Percentiles rank a stretch among this genome's conserved stretches.
These are phyloP conservation scores for Drosophila melanosoma DNA, from an alignment of 2,888 invertebrate genomes.

Conservation along the genomic window DNA sequence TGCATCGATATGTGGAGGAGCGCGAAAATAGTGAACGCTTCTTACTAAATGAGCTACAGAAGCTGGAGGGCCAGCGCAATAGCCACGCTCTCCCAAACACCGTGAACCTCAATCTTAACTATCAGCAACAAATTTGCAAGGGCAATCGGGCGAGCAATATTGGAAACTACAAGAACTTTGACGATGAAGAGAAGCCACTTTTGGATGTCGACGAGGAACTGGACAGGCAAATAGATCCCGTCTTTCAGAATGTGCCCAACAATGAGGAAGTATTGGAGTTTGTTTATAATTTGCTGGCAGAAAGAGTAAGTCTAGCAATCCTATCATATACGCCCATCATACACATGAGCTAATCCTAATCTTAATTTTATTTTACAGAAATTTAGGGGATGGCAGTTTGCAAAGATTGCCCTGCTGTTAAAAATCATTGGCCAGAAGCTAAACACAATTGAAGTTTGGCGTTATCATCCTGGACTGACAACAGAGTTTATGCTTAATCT, in stretches of 20 bases:
- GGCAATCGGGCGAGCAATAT: conserved; percentile 82
- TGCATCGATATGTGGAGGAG: conserved; percentile 77
- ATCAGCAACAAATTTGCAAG: conserved; percentile 80
- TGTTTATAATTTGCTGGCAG: conserved; percentile 73
- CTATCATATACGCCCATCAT: not conserved
- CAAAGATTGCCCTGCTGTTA: conserved; percentile 79
- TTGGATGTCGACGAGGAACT: conserved; percentile 61
- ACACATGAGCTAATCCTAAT: not conserved
- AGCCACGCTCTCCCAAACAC: conserved; percentile 70
- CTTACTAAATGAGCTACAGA: conserved; percentile 73
- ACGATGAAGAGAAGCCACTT: conserved; percentile 65
- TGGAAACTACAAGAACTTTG: conserved; percentile 78
- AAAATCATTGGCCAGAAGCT: conserved; percentile 81
- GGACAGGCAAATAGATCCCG: conserved; percentile 74
- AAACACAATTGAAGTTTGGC: conserved; percentile 82
- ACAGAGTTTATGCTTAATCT: conserved; percentile 79
- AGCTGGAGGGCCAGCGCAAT: conserved; percentile 67
- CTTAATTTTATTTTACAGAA: conserved; percentile 50
- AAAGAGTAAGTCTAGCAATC: conserved; percentile 58
- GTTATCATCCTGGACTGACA: conserved; percentile 81
- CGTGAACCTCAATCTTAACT: conserved; percentile 68
- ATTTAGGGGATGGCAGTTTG: conserved; percentile 82
- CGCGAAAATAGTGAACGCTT: conserved; percentile 79
- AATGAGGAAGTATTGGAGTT: conserved; percentile 75
- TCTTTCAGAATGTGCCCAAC: conserved; percentile 81